Percentiles rank a stretch among this genome's conserved stretches.
Evolutionary conservation across 2,113 vertebrate species (phyloP).

Genomic region (Podarcis raffonei): DNA sequence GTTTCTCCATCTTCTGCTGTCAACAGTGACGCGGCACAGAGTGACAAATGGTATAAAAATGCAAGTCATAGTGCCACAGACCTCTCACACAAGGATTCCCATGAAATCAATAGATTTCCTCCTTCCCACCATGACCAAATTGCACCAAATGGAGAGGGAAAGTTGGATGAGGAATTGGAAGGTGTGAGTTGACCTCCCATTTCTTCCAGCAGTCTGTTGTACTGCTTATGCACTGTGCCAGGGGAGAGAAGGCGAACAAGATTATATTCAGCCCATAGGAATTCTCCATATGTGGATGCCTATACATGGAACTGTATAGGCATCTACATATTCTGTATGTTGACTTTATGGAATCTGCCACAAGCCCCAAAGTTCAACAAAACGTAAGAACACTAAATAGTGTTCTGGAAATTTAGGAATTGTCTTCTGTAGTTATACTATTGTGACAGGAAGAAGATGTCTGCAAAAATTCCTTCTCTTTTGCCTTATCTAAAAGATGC

Average conservation of each 20-base stretch:
- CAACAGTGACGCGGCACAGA: not conserved
- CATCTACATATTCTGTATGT: not conserved
- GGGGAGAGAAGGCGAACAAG: not conserved
- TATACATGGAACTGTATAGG: not conserved
- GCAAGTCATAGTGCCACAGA: not conserved
- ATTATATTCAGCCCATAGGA: not conserved
- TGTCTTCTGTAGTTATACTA: not conserved
- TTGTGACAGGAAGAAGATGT: not conserved
- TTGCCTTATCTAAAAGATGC: not conserved
- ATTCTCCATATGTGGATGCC: not conserved
- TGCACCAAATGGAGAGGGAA: not conserved
- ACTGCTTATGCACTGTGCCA: not conserved
- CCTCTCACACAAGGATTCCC: not conserved
- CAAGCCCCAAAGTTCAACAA: not conserved
- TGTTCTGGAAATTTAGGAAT: not conserved
- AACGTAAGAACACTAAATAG: not conserved
- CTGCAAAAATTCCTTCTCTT: too few species aligned
- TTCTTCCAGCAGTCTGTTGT: not conserved
- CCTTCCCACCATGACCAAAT: not conserved
- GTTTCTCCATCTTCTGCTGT: not conserved
- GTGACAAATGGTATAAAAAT: not conserved
- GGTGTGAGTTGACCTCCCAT: not conserved
- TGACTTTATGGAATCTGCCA: not conserved
- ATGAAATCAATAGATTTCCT: not conserved
- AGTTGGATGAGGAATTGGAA: not conserved